Percentiles rank a stretch among this genome's conserved stretches.
phyloP scores from a whole-genome alignment of 2,888 invertebrate species.

The Sarcophaga carnaria region DNA sequence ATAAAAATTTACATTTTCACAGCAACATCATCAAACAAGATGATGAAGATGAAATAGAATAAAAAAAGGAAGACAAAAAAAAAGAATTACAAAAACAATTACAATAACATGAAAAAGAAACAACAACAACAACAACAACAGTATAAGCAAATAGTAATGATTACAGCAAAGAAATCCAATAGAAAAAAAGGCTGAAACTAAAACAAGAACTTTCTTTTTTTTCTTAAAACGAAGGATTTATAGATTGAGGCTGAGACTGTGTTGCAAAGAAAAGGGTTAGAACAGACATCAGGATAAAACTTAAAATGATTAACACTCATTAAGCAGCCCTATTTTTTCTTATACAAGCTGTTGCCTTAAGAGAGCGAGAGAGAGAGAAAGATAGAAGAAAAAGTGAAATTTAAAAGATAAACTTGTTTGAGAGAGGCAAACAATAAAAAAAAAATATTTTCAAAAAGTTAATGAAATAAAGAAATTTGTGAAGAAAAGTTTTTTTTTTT shows the following conservation, averaged over 20 bases:
- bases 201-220: not conserved
- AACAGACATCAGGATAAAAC: not conserved
- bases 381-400: too few species aligned
- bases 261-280: too few species aligned
- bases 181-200: not conserved
- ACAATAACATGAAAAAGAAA: not conserved
- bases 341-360: too few species aligned
- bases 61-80: not conserved
- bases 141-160: not conserved
- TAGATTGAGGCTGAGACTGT: too few species aligned
- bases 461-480: not conserved
- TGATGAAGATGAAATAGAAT: not conserved
- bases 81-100: not conserved
- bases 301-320: not conserved
- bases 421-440: not conserved
- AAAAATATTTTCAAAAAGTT: not conserved
- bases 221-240: not conserved
- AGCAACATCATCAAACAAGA: slow-evolving; percentile 1
- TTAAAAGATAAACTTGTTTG: too few species aligned
- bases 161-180: not conserved
- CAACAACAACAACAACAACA: not conserved
- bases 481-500: not conserved
- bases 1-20: slow-evolving; percentile 55
- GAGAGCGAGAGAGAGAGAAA: too few species aligned
- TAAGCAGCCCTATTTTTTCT: not conserved